Evolutionary conservation across 2,797 vertebrate genomes (phyloP).

Genomic region (Alfaro cultratus): DNA sequence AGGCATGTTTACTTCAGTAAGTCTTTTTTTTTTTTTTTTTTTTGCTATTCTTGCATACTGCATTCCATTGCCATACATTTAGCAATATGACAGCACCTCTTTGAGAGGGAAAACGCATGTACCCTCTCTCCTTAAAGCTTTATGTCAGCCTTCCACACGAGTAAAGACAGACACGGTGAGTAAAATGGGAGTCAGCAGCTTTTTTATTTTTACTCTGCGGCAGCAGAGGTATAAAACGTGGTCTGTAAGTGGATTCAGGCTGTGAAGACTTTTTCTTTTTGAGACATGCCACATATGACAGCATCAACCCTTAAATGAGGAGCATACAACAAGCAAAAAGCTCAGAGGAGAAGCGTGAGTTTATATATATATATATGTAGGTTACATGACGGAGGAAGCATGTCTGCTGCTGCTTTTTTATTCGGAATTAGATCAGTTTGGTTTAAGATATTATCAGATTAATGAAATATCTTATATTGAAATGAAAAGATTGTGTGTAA

Average conservation of each 20-base stretch:
- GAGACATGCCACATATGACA: conserved; percentile 36
- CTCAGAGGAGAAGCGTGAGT: not conserved
- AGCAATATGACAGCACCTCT: conserved; percentile 44
- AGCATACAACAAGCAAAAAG: conserved; percentile 8
- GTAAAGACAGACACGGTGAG: conserved; percentile 42
- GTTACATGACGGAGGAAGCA: not conserved
- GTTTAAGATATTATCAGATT: not conserved
- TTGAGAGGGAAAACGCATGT: conserved; percentile 24
- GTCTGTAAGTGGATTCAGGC: conserved; percentile 26
- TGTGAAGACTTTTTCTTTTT: conserved; percentile 20
- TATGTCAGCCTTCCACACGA: conserved; percentile 29
- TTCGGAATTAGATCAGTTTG: not conserved
- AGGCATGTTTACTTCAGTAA: conserved; percentile 26
- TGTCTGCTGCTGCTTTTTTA: not conserved
- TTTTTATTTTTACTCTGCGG: conserved; percentile 48
- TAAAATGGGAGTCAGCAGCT: conserved; percentile 43
- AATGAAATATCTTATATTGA: not conserved
- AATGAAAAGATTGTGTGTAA: conserved; percentile 10
- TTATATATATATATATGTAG: not conserved
- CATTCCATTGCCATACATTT: conserved; percentile 31
- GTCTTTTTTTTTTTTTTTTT: not conserved
- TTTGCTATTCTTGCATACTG: conserved; percentile 18
- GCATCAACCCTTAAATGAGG: conserved; percentile 33
- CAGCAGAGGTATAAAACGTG: conserved; percentile 38
- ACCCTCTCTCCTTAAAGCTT: conserved; percentile 33